phyloP scores from a whole-genome alignment of 2,888 invertebrate genomes.

The Parnassius glacialis region DNA sequence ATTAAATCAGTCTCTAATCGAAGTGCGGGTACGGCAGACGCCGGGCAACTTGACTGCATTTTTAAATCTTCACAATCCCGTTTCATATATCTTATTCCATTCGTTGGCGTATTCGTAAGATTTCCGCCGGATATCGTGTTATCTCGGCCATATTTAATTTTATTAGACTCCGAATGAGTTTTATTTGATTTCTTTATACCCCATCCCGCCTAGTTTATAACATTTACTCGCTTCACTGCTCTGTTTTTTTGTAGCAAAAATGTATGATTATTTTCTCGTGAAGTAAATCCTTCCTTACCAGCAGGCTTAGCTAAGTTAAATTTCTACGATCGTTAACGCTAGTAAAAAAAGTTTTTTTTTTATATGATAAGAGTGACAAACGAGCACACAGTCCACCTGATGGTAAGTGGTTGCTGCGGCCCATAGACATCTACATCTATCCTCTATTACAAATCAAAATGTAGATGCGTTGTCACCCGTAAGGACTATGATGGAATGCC shows the following conservation, averaged over 20 bases:
- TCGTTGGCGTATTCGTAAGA: slow-evolving; percentile 27
- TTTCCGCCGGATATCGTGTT: slow-evolving; percentile 34
- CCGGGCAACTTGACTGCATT: slow-evolving; percentile 39
- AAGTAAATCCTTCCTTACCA: too few relatives aligned
- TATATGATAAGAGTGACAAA: too few relatives aligned
- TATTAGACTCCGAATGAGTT: slow-evolving; percentile 21
- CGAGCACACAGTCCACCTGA: too few relatives aligned
- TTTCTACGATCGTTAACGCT: too few relatives aligned
- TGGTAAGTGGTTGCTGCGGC: too few relatives aligned
- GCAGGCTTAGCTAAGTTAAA: too few relatives aligned
- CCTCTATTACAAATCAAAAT: too few relatives aligned
- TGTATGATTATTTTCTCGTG: too few relatives aligned
- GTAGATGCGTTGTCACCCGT: too few relatives aligned
- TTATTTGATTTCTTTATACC: slow-evolving; percentile 13
- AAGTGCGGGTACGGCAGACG: slow-evolving; percentile 22
- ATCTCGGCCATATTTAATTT: slow-evolving; percentile 29
- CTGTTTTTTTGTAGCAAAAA: not conserved
- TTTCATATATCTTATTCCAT: slow-evolving; percentile 36
- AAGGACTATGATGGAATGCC: too few relatives aligned
- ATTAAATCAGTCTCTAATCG: slow-evolving; percentile 21
- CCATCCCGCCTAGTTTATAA: not conserved
- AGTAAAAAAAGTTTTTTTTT: too few relatives aligned
- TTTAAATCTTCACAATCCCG: slow-evolving; percentile 44
- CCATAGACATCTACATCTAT: too few relatives aligned
- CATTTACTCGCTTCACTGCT: not conserved